phyloP scores from a whole-genome alignment of 2,113 vertebrate genomes.

The Procavia capensis region DNA sequence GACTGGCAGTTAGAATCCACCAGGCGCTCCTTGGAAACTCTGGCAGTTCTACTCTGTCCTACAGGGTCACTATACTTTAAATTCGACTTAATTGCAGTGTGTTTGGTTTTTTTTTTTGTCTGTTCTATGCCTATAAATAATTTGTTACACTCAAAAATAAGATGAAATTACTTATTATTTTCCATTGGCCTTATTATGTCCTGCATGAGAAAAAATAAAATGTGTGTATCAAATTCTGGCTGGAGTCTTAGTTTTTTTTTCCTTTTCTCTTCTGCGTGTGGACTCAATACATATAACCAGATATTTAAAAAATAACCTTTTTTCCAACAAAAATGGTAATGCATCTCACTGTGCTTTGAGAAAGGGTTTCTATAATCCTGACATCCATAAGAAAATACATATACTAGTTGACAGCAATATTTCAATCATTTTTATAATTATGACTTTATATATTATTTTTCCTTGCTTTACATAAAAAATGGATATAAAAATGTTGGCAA shows the following conservation, averaged over 20 bases:
- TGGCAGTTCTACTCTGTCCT: too few relatives aligned
- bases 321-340: neutral
- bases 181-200: constrained; percentile 30
- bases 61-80: too few relatives aligned
- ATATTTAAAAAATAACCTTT: neutral
- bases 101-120: too few relatives aligned
- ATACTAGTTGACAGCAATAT: neutral
- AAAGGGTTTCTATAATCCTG: neutral
- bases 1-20: too few relatives aligned
- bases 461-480: constrained; percentile 7
- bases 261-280: constrained; percentile 12
- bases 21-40: too few relatives aligned
- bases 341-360: neutral
- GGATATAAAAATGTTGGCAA: neutral
- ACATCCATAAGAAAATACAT: neutral
- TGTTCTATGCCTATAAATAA: neutral
- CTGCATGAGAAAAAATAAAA: constrained; percentile 1
- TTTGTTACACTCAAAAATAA: constrained; percentile 46
- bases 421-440: constrained; percentile 21
- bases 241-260: neutral
- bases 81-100: too few relatives aligned
- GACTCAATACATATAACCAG: neutral
- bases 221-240: neutral
- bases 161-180: constrained; percentile 37
- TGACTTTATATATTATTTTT: neutral